Evolutionary conservation across 2,113 vertebrate genomes (phyloP), one percentile per base, ranked within the genome.

Genomic region (Mus musculus): DNA sequence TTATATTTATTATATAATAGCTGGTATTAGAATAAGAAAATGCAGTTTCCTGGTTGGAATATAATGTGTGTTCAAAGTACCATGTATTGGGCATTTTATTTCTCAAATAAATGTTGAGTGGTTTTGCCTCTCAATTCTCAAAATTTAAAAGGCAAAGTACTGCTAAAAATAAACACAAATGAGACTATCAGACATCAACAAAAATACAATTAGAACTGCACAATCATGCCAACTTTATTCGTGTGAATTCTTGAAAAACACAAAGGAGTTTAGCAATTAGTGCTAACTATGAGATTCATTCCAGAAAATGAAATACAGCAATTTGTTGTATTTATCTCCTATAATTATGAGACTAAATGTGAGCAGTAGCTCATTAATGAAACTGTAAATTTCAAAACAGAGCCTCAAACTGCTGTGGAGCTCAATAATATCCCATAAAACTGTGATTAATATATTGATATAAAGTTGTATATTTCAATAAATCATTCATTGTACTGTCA

Each of bases 181-280:
- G 73, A 39, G 26, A 91, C 92, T 26, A 89, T 65, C 63, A 42
- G 33, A 80, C 54, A 81, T 82, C 26, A 73, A 61, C 39, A 93
- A 91, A 90, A 96, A 80, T 94, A 81, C 75, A 84, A 95, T 97
- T 77, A 91, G 84, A 95, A 67, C 54, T 78, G 49, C 10, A 84
- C n/a, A 85, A 86, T 49, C 6, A 71, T 81, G 61, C 24, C 30
- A n/a, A 7, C 65, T 78, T 96, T 72, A 94, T 63, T 94, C 67
- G 85, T 96, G 26, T 26, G 89, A 92, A 93, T 94, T 91, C 8
- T 92, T 77, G 9, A 24, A 93, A 92, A 94, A 82, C 30, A 73
- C 52, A 89, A 52, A 90, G 86, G 28, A 96, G 7, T 59, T 86
- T 39, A 0, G 0, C 89, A 88, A 89, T 36, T 65, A 77, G 42